Percentiles rank a stretch among this genome's conserved stretches.
Evolutionary conservation across 64 coral and sea anemone species (phyloP).

Genomic region (Porites australiensis): DNA sequence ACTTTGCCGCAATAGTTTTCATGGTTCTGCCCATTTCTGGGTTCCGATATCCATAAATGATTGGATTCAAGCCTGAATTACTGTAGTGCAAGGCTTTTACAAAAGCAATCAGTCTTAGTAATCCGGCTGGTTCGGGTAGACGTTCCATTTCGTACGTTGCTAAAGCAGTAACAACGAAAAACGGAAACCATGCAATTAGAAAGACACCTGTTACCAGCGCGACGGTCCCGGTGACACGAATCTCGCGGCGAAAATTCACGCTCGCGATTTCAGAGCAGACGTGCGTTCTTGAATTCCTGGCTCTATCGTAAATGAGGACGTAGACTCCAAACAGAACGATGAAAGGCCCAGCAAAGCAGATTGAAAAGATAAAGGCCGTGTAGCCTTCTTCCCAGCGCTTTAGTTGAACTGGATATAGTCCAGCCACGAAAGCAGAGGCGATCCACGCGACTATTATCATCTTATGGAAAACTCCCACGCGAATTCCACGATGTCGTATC

Average conservation of each 20-base stretch:
- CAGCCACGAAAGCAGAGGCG: constrained; percentile 53
- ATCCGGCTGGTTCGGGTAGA: constrained; percentile 4
- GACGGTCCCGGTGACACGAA: constrained; percentile 57
- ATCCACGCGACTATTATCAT: constrained; percentile 70
- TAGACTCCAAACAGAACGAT: constrained; percentile 70
- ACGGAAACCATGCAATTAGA: constrained; percentile 68
- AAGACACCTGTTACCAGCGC: constrained; percentile 69
- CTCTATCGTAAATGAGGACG: constrained; percentile 58
- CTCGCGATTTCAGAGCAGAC: constrained; percentile 1
- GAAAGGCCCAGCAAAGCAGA: constrained; percentile 71
- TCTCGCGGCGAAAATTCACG: constrained; percentile 40
- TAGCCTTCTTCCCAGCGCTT: constrained; percentile 48
- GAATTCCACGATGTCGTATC: constrained; percentile 46
- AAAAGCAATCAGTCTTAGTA: constrained; percentile 35
- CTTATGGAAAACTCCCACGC: constrained; percentile 27
- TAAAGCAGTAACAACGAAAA: constrained; percentile 51
- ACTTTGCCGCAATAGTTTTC: neutral
- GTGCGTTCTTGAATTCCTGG: neutral
- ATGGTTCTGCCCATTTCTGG: constrained; percentile 53
- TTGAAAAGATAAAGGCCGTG: constrained; percentile 49
- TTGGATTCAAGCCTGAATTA: constrained; percentile 70
- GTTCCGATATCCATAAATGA: constrained; percentile 67
- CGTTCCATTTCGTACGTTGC: constrained; percentile 47
- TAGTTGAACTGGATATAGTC: constrained; percentile 49
- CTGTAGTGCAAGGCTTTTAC: constrained; percentile 70